Evolutionary conservation across 2,113 vertebrate species (phyloP).

Genomic region (Potamarius usumacintae): DNA sequence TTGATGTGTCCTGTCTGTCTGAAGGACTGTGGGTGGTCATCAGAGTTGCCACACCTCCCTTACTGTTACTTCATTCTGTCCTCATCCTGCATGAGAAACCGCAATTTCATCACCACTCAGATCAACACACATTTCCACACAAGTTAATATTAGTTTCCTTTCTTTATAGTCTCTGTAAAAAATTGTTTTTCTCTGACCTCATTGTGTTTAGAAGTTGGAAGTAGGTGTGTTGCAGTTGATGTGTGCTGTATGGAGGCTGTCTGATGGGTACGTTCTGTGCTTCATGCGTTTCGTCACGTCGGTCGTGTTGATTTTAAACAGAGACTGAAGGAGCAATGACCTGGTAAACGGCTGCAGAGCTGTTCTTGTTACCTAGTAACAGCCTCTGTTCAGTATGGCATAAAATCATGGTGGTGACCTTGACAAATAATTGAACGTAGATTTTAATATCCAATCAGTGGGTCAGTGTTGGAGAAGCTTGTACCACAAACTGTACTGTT

Average conservation of each 20-base stretch:
- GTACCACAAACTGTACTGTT: too few species aligned
- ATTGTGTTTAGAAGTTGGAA: background rate
- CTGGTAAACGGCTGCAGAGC: conserved; percentile 29
- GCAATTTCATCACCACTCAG: conserved; percentile 6
- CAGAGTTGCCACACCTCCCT: conserved; percentile 21
- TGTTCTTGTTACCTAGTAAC: background rate
- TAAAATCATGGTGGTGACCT: background rate
- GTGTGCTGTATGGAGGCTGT: background rate
- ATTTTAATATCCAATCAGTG: background rate
- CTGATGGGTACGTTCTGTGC: background rate
- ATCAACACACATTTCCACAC: conserved; percentile 1
- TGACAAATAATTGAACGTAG: background rate
- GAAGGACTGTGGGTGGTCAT: background rate
- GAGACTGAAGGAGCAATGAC: background rate
- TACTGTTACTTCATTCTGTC: conserved; percentile 41
- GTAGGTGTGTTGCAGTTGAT: background rate
- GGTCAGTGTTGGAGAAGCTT: background rate
- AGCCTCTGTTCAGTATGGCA: background rate
- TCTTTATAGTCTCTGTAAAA: background rate
- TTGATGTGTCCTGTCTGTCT: background rate
- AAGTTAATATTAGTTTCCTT: background rate
- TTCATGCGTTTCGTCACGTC: background rate
- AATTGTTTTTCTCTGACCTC: background rate
- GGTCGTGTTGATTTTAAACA: background rate
- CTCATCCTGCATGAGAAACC: background rate